Evolutionary conservation across 2,888 invertebrate genomes (phyloP).

Genomic region (Xanthia togata): DNA sequence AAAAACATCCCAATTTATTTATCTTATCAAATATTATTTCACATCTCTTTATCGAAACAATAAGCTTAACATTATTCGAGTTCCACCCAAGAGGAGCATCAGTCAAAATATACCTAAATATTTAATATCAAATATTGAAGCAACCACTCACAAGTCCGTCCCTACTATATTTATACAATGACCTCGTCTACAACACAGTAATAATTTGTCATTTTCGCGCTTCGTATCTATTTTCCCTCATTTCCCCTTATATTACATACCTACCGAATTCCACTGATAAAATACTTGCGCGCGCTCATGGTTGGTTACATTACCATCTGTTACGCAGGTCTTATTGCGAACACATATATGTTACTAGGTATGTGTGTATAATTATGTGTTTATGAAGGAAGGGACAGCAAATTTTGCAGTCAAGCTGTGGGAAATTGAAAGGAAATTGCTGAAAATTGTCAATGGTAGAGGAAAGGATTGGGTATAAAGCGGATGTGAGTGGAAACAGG

Average conservation of each 20-base stretch:
- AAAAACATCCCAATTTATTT: not conserved
- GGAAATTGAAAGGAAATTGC: constrained; percentile 3
- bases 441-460: not conserved
- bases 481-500: not conserved
- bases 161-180: constrained; percentile 50
- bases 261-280: constrained; percentile 64
- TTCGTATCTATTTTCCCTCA: constrained; percentile 54
- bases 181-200: constrained; percentile 51
- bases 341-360: constrained; percentile 13
- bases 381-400: not conserved
- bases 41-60: not conserved
- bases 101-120: constrained; percentile 32
- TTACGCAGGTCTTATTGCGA: constrained; percentile 53
- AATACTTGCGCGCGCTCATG: constrained; percentile 67
- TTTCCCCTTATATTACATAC: constrained; percentile 66
- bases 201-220: constrained; percentile 66
- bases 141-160: constrained; percentile 26
- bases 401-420: not conserved
- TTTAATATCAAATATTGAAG: constrained; percentile 47
- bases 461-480: not conserved
- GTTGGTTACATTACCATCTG: constrained; percentile 72
- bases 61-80: not conserved
- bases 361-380: constrained; percentile 8
- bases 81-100: not conserved
- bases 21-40: not conserved